These are phyloP conservation scores for Epistrophe grossulariae DNA, from an alignment of 2,888 invertebrate genomes.

Conservation along the genomic window DNA sequence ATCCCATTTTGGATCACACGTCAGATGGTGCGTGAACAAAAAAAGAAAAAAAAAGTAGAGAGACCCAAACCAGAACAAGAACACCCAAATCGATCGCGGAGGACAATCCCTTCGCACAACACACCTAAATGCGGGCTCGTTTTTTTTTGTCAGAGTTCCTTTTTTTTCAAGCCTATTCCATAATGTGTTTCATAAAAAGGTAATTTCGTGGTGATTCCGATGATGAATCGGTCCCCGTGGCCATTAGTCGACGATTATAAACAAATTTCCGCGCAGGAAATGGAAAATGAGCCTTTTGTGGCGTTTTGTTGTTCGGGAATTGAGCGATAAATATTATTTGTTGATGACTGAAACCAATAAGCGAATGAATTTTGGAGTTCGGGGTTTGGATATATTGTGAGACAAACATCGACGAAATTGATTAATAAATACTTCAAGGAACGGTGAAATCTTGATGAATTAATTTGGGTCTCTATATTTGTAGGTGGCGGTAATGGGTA, in stretches of 20 bases:
- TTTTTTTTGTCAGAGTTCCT: slow-evolving; percentile 22
- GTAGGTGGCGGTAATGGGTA: slow-evolving; percentile 29
- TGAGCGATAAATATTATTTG: slow-evolving; percentile 74
- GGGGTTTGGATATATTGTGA: slow-evolving; percentile 1
- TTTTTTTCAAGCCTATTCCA: slow-evolving; percentile 40
- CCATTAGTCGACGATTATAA: slow-evolving; percentile 76
- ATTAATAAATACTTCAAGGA: slow-evolving; percentile 62
- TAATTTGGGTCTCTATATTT: slow-evolving; percentile 56
- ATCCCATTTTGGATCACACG: slow-evolving; percentile 70
- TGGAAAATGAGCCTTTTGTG: slow-evolving; percentile 74
- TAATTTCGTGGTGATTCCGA: slow-evolving; percentile 75
- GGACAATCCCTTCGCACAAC: slow-evolving; percentile 70
- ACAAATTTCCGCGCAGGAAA: slow-evolving; percentile 76
- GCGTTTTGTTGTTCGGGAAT: slow-evolving; percentile 67
- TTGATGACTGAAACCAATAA: slow-evolving; percentile 76
- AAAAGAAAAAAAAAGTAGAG: not conserved
- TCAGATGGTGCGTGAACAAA: slow-evolving; percentile 72
- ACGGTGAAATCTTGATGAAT: slow-evolving; percentile 73
- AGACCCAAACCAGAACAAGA: slow-evolving; percentile 40
- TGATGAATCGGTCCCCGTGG: slow-evolving; percentile 75
- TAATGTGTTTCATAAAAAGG: slow-evolving; percentile 62
- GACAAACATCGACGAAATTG: slow-evolving; percentile 57
- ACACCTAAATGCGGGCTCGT: slow-evolving; percentile 57
- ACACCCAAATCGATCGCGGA: slow-evolving; percentile 75
- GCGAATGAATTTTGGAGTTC: slow-evolving; percentile 54